Evolutionary conservation across 1,140 invertebrate species (phyloP).

Genomic region (Panonychus citri): DNA sequence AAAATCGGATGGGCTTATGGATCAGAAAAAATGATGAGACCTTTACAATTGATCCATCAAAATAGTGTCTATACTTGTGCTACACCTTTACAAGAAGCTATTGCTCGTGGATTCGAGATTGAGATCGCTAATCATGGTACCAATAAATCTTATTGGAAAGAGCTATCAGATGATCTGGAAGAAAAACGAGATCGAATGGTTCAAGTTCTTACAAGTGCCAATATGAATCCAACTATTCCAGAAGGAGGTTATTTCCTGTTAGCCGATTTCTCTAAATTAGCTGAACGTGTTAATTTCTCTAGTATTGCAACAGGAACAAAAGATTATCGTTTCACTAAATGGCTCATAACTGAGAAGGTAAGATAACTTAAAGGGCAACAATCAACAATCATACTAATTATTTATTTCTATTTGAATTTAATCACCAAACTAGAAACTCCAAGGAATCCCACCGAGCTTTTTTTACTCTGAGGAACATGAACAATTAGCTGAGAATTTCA

Average conservation of each 20-base stretch:
- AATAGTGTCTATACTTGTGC: conserved; percentile 58
- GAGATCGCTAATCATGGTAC: conserved; percentile 33
- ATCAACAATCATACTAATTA: neutral
- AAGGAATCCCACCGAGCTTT: conserved; percentile 74
- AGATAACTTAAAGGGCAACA: neutral
- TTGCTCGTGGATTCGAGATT: conserved; percentile 6
- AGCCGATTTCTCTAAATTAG: conserved; percentile 54
- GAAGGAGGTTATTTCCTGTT: conserved; percentile 91
- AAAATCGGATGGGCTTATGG: conserved; percentile 80
- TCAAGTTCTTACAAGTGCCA: conserved; percentile 33
- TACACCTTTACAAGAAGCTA: conserved; percentile 41
- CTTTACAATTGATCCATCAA: conserved; percentile 71
- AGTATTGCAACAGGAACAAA: conserved; percentile 2
- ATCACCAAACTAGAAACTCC: conserved; percentile 33
- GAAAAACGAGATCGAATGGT: conserved; percentile 63
- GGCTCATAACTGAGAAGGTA: conserved; percentile 30
- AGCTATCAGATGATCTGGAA: conserved; percentile 44
- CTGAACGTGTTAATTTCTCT: neutral
- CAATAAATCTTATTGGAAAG: conserved; percentile 60
- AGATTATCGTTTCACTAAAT: conserved; percentile 6
- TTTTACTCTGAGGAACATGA: conserved; percentile 70
- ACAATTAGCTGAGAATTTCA: conserved; percentile 55
- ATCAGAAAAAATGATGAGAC: conserved; percentile 46
- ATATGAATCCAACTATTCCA: conserved; percentile 73
- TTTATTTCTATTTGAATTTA: neutral